Evolutionary conservation across 2,113 vertebrate genomes (phyloP), one percentile per base, ranked within the genome.

Genomic region (Sorex fumeus): DNA sequence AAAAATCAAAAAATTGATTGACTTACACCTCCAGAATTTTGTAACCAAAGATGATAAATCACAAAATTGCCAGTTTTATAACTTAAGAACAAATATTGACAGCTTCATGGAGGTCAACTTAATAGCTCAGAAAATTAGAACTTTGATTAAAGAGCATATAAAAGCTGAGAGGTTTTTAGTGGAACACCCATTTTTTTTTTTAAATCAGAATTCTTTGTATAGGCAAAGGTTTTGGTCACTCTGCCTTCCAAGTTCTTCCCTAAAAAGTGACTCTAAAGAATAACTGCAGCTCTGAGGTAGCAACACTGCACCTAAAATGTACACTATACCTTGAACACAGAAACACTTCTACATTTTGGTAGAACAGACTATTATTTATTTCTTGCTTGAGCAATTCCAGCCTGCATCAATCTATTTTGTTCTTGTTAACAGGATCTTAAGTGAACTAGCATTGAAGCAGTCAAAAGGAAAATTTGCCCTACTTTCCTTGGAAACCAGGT

Each of bases 401-500:
- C 57, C 47, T 28, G 11, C 23, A 47, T 85, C n/a, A n/a, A 30
- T 69, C 45, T 74, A n/a, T 74, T 57, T 62, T 77, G 13, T 15
- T 76, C 23, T 21, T 60, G 50, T 71, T 67, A 45, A 45, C 19
- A 85, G 84, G 25, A 21, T 84, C 62, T 84, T n/a, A 5, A 75
- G 64, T 80, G 28, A 60, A 28, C 27, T 79, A 12, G 32, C 30
- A 84, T 6, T 36, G 80, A 76, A 62, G 57, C 32, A 28, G 32
- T 40, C 47, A 50, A 71, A 30, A 84, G 27, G 75, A 89, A 45
- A 88, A 78, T 21, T 45, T 60, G 30, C 4, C 47, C 67, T 4
- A 64, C 40, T 71, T 88, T 62, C 86, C 85, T 50, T 71, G 86
- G 71, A 83, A 93, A 47, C 6, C 8, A 85, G 30, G 32, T 27